Percentiles rank a stretch among this genome's conserved stretches.
These are phyloP conservation scores for Hylaea fasciaria DNA, from an alignment of 2,888 invertebrate genomes.

Conservation along the genomic window DNA sequence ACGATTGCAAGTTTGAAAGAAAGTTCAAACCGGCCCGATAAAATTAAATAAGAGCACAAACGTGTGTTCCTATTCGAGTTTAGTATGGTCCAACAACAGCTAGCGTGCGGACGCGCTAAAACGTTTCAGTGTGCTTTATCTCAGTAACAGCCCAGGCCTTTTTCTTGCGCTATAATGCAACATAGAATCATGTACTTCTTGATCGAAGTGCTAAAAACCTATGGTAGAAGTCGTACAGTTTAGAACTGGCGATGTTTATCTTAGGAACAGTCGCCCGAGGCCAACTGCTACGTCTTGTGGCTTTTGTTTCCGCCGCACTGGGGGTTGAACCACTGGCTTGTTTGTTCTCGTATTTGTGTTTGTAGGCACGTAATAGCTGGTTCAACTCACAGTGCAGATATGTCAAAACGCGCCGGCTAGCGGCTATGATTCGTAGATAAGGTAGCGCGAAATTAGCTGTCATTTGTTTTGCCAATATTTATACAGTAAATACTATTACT, in stretches of 20 bases:
- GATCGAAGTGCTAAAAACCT: too few species aligned
- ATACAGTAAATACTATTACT: too few species aligned
- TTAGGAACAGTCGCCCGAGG: slow-evolving; percentile 42
- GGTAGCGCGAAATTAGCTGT: too few species aligned
- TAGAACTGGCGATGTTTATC: slow-evolving; percentile 46
- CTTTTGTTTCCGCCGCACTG: slow-evolving; percentile 17
- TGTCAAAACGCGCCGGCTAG: neutral
- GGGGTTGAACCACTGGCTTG: neutral
- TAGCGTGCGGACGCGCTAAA: slow-evolving; percentile 5
- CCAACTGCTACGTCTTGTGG: slow-evolving; percentile 15
- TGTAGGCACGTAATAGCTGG: neutral
- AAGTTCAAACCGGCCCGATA: slow-evolving; percentile 7
- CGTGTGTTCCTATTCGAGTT: slow-evolving; percentile 5
- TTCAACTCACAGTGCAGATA: neutral
- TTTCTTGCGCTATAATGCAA: too few species aligned
- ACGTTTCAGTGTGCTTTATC: slow-evolving; percentile 2
- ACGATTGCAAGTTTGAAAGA: slow-evolving; percentile 13
- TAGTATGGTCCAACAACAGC: slow-evolving; percentile 11
- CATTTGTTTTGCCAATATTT: too few species aligned
- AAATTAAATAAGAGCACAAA: slow-evolving; percentile 8
- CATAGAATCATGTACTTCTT: too few species aligned
- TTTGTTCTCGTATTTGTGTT: slow-evolving; percentile 2
- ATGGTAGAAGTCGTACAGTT: slow-evolving; percentile 5
- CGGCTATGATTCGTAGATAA: too few species aligned
- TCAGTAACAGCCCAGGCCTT: too few species aligned